Evolutionary conservation across 2,797 vertebrate genomes (phyloP), one percentile per base, ranked within the genome.

Genomic region (Hemitrygon akajei): DNA sequence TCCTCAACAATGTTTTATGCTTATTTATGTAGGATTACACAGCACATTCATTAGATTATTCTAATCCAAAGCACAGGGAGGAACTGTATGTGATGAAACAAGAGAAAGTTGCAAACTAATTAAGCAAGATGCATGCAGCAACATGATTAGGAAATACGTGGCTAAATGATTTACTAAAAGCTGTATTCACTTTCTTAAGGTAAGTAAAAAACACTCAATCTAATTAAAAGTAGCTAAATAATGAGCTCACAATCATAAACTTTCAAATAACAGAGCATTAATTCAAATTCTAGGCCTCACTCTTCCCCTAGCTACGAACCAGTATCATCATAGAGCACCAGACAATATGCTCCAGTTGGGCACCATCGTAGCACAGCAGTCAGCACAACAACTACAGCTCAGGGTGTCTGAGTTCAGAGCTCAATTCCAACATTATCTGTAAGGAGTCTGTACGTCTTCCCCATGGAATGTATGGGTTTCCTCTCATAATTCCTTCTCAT

Each of bases 61-160:
- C 16, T 66, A 69, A 89, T 89, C 86, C 63, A 69, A 89, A 89
- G 86, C 37, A 89, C 69, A 34, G 60, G 86, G 47, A 89, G 37
- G 18, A 89, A 22, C 7, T 37, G 63, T 0, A 69, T 7, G 20
- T 7, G 18, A 22, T 66, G 60, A 89, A 89, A 69, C n/a, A 87
- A 34, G 6, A n/a, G n/a, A 63, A 63, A 87, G 58, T 9, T 87
- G 0, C 30, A 87, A 18, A 6, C 30, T 63, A 69, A 37, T 89
- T 22, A n/a, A 18, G 16, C n/a, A 37, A 69, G 2, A 34, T 37
- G 63, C n/a, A 89, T 69, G n/a, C n/a, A 69, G 86, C 86, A 34
- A 18, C 58, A n/a, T 37, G n/a, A 63, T 66, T 89, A 18, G 14
- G 18, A 16, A 34, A 18, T 66, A 2, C 16, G 37, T 18, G 7